Base-by-base conservation (phyloP, 2,113 vertebrate genomes). In the Lophochroa leadbeateri region DNA sequence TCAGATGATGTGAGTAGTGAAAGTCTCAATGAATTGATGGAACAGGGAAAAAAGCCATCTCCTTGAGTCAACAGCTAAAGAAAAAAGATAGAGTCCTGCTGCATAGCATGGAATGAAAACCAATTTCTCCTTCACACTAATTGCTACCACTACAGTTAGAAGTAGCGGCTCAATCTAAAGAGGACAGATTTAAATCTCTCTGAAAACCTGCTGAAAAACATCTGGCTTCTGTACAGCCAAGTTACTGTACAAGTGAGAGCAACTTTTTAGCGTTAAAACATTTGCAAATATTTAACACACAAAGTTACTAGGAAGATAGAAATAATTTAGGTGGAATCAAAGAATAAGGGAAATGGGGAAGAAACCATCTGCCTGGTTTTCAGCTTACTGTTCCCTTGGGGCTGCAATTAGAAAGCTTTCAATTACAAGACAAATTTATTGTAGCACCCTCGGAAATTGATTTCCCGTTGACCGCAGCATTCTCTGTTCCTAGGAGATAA, bases 401-500 rank as follows among this genome's bases (percentile, higher is more conserved):
- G 60, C 39, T 88, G 69, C 87, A 93, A 94, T 88, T 82, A 93
- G 88, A 90, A 96, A 90, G 87, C 92, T 96, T 92, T 75, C 86
- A 88, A 69, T 84, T 63, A 80, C 37, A 84, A 82, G 84, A 82
- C 79, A 89, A 86, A 95, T 81, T 96, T 80, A 77, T 77, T 55
- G 61, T n/a, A 74, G 83, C 82, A 92, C 65, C 72, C 53, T 77
- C 9, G 7, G 64, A 94, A 94, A 96, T 35, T 78, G 92, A 95
- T 94, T 95, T 88, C 88, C 81, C 14, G 21, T 81, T 94, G 85
- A 90, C 79, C 33, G 0, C 82, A 85, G 88, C 83, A 75, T 87
- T 90, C 74, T 90, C 91, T 96, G 93, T 39, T 97, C 65, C 86
- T 92, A 21, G 53, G 74, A 93, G 94, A 96, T 92, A 92, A 96